These are phyloP conservation scores for Charadrius vociferus DNA, from an alignment of 2,113 vertebrate species.

Conservation along the genomic window DNA sequence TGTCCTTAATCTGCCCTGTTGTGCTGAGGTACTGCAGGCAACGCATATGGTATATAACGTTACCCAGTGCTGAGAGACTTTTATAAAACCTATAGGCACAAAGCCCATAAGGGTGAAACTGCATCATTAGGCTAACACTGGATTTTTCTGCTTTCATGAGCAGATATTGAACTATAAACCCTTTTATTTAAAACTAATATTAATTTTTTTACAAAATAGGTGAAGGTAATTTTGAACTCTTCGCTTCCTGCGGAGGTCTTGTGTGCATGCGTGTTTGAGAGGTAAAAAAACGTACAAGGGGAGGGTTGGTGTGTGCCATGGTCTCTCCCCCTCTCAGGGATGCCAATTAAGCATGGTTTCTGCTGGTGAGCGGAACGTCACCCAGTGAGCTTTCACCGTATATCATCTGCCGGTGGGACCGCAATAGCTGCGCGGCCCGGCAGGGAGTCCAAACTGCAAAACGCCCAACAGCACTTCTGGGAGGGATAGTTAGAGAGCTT, in stretches of 20 bases:
- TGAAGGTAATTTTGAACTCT: neutral
- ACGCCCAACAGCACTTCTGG: neutral
- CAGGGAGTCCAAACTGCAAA: neutral
- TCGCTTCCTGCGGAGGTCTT: neutral
- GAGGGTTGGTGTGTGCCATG: neutral
- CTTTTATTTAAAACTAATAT: neutral
- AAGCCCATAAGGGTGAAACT: neutral
- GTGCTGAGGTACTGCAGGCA: neutral
- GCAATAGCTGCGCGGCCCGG: neutral
- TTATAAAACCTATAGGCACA: neutral
- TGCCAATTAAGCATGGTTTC: neutral
- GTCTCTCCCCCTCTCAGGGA: rapidly evolving
- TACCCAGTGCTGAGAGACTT: neutral
- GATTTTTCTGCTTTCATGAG: neutral
- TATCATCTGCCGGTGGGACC: neutral
- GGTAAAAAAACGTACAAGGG: neutral
- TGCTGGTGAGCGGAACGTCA: neutral
- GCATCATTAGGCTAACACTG: neutral
- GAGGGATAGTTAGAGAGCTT: neutral
- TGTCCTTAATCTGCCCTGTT: conserved; percentile 8
- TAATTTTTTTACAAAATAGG: neutral
- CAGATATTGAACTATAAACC: neutral
- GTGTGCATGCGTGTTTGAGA: rapidly evolving
- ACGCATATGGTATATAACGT: rapidly evolving
- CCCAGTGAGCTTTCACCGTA: neutral